phyloP scores from a whole-genome alignment of 2,888 invertebrate species.

The Patella depressa region DNA sequence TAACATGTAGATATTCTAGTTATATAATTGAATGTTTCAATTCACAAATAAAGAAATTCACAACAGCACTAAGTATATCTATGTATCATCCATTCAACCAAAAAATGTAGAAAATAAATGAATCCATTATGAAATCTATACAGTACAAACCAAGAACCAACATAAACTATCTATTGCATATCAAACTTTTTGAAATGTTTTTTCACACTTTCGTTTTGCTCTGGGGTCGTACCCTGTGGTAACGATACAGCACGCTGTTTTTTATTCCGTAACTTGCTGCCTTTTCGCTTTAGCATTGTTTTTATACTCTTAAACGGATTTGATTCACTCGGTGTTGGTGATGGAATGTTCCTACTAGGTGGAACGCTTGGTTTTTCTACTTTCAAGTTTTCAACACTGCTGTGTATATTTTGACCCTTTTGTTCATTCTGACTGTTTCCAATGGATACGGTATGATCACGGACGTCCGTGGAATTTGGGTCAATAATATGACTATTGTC shows the following conservation, averaged over 20 bases:
- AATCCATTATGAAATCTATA: no score
- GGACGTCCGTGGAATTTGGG: not conserved
- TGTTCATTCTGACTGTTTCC: not conserved
- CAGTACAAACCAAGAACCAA: no score
- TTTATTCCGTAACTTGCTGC: conserved; percentile 58
- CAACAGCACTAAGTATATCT: no score
- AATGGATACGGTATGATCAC: not conserved
- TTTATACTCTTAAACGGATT: conserved; percentile 61
- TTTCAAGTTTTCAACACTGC: not conserved
- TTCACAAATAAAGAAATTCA: no score
- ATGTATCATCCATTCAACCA: no score
- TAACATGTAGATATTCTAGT: no score
- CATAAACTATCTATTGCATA: conserved; percentile 40
- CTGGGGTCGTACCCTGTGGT: conserved; percentile 47
- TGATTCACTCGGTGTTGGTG: conserved; percentile 33
- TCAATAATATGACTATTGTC: not conserved
- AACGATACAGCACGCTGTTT: conserved; percentile 52
- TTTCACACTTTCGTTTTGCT: conserved; percentile 54
- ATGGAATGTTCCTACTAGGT: not conserved
- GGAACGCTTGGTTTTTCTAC: not conserved
- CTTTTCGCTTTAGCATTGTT: conserved; percentile 60
- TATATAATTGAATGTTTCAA: no score
- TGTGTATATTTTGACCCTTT: not conserved
- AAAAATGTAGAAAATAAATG: no score
- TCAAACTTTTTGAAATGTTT: conserved; percentile 62